phyloP scores from a whole-genome alignment of 2,113 vertebrate genomes.

The Hiodon alosoides region DNA sequence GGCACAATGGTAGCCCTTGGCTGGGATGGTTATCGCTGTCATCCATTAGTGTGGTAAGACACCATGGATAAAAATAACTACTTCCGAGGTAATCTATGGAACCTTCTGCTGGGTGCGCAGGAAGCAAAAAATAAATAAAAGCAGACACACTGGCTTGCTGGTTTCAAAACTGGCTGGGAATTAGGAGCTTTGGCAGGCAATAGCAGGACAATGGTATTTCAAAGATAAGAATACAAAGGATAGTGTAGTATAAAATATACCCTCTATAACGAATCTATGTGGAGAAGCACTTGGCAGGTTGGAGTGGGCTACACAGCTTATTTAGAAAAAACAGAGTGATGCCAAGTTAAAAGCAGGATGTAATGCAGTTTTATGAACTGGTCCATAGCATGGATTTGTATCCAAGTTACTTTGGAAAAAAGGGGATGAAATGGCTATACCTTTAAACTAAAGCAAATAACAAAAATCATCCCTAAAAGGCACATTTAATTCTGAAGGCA shows the following conservation, averaged over 20 bases:
- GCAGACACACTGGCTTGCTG: slow-evolving; percentile 35
- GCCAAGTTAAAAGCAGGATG: slow-evolving; percentile 59
- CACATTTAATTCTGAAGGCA: slow-evolving; percentile 69
- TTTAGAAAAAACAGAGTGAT: slow-evolving; percentile 52
- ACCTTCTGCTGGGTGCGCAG: slow-evolving; percentile 33
- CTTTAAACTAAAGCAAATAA: slow-evolving; percentile 69
- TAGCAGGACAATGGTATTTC: slow-evolving; percentile 50
- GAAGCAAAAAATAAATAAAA: slow-evolving; percentile 35
- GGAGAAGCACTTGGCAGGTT: slow-evolving; percentile 58
- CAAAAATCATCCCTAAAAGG: slow-evolving; percentile 72
- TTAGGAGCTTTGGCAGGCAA: slow-evolving; percentile 29
- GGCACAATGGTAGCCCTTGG: slow-evolving; percentile 42
- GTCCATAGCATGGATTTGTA: slow-evolving; percentile 67
- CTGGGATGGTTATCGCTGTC: slow-evolving; percentile 49
- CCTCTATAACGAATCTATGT: slow-evolving; percentile 57
- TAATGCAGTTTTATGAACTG: slow-evolving; percentile 68
- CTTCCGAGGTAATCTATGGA: slow-evolving; percentile 39
- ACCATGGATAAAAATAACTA: slow-evolving; percentile 41
- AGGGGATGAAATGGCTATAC: slow-evolving; percentile 65
- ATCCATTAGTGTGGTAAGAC: slow-evolving; percentile 41
- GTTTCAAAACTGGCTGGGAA: slow-evolving; percentile 26
- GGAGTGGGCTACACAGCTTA: slow-evolving; percentile 46
- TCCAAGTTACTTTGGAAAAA: slow-evolving; percentile 68
- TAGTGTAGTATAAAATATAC: slow-evolving; percentile 39
- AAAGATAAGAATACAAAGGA: slow-evolving; percentile 52